These are phyloP conservation scores for Blastomussa wellsi DNA, from an alignment of 92 coral and sea anemone genomes.

Conservation along the genomic window DNA sequence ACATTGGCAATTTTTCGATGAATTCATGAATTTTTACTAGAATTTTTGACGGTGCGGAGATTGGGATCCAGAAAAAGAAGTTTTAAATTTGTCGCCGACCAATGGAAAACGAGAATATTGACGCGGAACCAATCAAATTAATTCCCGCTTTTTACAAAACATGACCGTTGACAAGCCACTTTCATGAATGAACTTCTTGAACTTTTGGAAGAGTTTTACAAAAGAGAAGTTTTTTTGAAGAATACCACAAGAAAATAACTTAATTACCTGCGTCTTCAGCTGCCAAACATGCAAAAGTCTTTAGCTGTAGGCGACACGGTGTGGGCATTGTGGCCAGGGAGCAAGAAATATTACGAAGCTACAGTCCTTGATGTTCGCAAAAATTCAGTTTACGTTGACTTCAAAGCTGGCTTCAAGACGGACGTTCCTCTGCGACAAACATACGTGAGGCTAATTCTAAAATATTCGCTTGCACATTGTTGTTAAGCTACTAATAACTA, in stretches of 20 bases:
- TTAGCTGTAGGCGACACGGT: conserved; percentile 77
- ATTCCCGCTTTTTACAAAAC: conserved; percentile 56
- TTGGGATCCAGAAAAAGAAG: conserved; percentile 1
- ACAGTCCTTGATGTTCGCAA: conserved; percentile 42
- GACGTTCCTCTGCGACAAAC: conserved; percentile 62
- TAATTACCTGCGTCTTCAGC: not conserved
- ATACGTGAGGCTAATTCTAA: conserved; percentile 58
- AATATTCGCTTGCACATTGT: not conserved
- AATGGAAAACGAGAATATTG: conserved; percentile 25
- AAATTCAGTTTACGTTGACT: conserved; percentile 39
- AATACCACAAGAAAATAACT: not conserved
- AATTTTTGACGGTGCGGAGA: not conserved
- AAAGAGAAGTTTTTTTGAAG: not conserved
- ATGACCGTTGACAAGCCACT: conserved; percentile 45
- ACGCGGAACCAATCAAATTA: conserved; percentile 47
- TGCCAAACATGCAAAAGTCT: conserved; percentile 17
- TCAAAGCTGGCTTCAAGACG: conserved; percentile 57
- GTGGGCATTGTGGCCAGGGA: conserved; percentile 95
- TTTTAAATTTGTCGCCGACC: conserved; percentile 38
- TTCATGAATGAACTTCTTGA: conserved; percentile 3
- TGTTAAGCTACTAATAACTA: not conserved
- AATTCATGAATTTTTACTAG: too few species aligned
- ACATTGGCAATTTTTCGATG: too few species aligned
- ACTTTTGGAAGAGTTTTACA: not conserved
- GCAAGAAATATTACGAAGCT: conserved; percentile 88